Conservation (phyloP, 2,113 vertebrate species). For the Dipodomys spectabilis region DNA sequence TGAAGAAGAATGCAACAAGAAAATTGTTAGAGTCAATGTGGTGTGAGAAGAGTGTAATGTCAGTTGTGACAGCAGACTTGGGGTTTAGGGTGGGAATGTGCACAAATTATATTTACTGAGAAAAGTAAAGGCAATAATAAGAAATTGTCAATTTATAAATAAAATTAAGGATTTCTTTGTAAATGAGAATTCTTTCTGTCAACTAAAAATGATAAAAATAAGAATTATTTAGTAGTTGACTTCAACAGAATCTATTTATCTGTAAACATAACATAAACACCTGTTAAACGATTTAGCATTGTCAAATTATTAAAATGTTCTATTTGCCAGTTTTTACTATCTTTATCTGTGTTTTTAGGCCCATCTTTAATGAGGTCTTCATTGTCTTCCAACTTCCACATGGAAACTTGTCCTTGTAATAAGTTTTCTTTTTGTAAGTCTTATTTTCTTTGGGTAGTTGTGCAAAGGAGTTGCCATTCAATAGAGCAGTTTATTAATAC, state of each 20-base stretch:
- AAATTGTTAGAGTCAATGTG: neutral
- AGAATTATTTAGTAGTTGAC: constrained; percentile 28
- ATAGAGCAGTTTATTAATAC: no score
- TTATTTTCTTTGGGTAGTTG: no score
- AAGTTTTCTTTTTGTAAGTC: no score
- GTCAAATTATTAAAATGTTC: neutral
- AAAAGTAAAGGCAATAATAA: constrained; percentile 31
- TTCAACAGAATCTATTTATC: constrained; percentile 41
- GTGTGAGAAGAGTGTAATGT: neutral
- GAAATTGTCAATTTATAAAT: constrained; percentile 22
- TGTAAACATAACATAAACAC: constrained; percentile 16
- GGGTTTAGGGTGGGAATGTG: neutral
- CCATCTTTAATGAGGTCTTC: neutral
- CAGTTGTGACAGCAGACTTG: neutral
- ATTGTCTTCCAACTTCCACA: neutral
- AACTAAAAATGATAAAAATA: constrained; percentile 22
- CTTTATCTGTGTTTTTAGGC: neutral
- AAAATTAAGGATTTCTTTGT: neutral
- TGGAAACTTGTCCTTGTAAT: constrained; percentile 10
- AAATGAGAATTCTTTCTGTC: no score
- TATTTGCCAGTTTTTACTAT: no score
- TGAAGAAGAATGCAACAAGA: constrained; percentile 29
- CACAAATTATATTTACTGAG: constrained; percentile 27
- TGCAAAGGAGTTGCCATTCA: no score
- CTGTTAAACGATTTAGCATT: neutral